Base-by-base conservation (phyloP, 2,888 invertebrate species). In the Gryllus longicercus region DNA sequence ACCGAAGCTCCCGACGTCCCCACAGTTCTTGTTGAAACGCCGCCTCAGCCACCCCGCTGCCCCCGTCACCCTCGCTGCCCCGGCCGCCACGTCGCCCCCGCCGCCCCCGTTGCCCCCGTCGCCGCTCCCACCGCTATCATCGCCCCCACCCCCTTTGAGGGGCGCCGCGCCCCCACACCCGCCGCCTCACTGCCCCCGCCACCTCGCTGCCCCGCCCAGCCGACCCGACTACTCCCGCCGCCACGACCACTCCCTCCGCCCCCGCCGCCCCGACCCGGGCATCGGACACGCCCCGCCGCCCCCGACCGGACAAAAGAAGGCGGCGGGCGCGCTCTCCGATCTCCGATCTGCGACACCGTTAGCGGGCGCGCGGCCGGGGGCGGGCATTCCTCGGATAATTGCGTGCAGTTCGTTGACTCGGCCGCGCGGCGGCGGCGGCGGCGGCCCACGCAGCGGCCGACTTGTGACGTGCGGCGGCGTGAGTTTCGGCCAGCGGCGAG, bases 331-430 rank as follows among this genome's bases (percentile, higher is more conserved):
- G 63, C 14, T 63, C 63, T 63, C 63, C 63, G 63, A 63, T 63
- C 63, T 63, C 16, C 63, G 63, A 63, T 63, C 63, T 18, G 63
- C n/a, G 63, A n/a, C 63, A n/a, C 14, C 63, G 63, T 14, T 63
- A n/a, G 14, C 63, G 63, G 63, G 16, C 16, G 14, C n/a, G 63
- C 63, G 63, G 63, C 63, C 16, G 63, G 16, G 63, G 63, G 63
- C 63, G 63, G n/a, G 63, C 63, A 63, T 63, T n/a, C n/a, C 63
- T 63, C 63, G 63, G 63, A 63, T 63, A 63, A 63, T 63, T 63
- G n/a, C 63, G 63, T 63, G 63, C n/a, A 63, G 63, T 63, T 63
- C 63, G 63, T 63, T 63, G n/a, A 63, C 63, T 63, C 63, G 63
- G 63, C 63, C 16, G 63, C 63, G 51, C 16, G 16, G 63, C 63